Base-by-base conservation (phyloP, 1,140 invertebrate genomes). In the Vollenhovia emeryi region DNA sequence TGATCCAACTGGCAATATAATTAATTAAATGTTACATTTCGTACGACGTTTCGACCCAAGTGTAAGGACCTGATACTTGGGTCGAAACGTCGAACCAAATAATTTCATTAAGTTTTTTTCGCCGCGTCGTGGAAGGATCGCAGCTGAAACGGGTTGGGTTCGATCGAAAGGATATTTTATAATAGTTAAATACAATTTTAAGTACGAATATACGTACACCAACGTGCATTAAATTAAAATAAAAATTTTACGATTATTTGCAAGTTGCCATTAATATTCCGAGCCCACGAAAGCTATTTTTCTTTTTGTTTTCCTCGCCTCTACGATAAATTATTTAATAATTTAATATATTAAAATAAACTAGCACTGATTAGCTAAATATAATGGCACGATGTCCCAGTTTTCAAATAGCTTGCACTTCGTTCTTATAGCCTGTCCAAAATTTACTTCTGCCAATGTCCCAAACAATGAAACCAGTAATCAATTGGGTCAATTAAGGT, bases 401-500 rank as follows among this genome's bases (percentile, higher is more conserved):
- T 45, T 75, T 7, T 48, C 50, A 50, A 50, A 45, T n/a, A 80
- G 6, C 11, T 27, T 24, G 24, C 15, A 45, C 24, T 45, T 0
- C 7, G 4, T 15, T 69, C 69, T 30, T 21, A 57, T n/a, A 45
- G 9, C 7, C 36, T 33, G 30, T 27, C 3, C 9, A 8, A 45
- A 21, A 57, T 79, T 79, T 40, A 5, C 0, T 40, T 13, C 30
- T 40, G 13, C 18, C 24, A 36, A 57, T 57, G 8, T 45, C 33
- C 27, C 33, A 59, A 59, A 24, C 36, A 43, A 50, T 27, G 27
- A 45, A 40, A 8, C 36, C 50, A n/a, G n/a, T 18, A 30, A 43
- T 30, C 36, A 57, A 82, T 71, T 43, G 66, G 27, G n/a, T 73
- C 50, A 71, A 80, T 69, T 80, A 21, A 24, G 64, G 36, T 80